These are phyloP conservation scores for Phaetusa simplex DNA, from an alignment of 2,113 vertebrate genomes.

Conservation along the genomic window DNA sequence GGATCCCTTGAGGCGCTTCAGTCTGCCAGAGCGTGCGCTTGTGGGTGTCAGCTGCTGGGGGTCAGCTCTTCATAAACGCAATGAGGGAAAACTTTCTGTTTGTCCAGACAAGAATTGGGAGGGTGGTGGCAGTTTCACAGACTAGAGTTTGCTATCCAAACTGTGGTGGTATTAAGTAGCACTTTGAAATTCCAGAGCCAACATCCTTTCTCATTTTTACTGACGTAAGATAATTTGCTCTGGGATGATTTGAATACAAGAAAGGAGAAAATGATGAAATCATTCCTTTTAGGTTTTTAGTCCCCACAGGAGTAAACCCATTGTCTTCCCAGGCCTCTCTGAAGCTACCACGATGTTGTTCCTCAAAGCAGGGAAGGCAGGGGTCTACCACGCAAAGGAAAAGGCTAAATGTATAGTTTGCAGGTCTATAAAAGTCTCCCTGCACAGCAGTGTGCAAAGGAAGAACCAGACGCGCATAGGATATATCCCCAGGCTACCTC, in stretches of 20 bases:
- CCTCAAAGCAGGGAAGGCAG: background rate
- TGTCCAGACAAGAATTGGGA: background rate
- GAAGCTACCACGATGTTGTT: background rate
- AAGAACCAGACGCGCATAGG: background rate
- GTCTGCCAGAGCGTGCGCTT: background rate
- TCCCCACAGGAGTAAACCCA: background rate
- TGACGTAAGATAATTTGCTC: background rate
- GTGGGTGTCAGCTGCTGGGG: background rate
- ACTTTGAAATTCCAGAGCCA: background rate
- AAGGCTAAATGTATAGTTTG: background rate
- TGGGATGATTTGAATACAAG: background rate
- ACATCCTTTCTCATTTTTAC: background rate
- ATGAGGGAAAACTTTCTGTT: background rate
- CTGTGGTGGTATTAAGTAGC: background rate
- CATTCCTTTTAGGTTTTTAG: background rate
- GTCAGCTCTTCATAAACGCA: background rate
- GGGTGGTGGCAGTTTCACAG: background rate
- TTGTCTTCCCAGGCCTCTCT: background rate
- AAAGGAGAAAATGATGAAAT: background rate
- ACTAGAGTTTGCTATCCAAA: background rate
- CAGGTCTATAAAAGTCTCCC: background rate
- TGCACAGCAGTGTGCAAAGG: background rate
- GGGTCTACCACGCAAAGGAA: background rate
- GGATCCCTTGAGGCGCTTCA: background rate
- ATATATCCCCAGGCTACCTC: background rate